These are phyloP conservation scores for Drosophila punjabiensis DNA, from an alignment of 1,140 invertebrate genomes.

Conservation along the genomic window DNA sequence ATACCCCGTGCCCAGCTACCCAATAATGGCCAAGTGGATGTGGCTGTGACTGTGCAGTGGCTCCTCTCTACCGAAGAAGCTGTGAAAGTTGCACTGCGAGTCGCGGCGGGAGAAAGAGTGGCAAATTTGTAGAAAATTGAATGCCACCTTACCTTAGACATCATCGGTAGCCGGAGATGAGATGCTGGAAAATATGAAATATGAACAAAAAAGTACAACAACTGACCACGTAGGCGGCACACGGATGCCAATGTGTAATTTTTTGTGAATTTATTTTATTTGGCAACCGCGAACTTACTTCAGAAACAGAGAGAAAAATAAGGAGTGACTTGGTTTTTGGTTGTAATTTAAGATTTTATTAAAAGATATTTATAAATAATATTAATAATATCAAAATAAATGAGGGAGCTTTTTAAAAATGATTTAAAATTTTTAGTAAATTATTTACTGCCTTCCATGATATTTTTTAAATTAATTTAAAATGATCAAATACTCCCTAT, in stretches of 20 bases:
- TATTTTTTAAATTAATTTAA: background rate
- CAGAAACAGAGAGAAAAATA: background rate
- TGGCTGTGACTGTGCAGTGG: background rate
- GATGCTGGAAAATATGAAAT: conserved; percentile 12
- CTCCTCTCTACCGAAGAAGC: conserved; percentile 56
- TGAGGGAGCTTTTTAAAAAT: background rate
- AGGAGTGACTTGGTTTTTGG: background rate
- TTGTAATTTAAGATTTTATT: background rate
- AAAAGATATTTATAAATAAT: background rate
- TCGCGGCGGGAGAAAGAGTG: conserved; percentile 58
- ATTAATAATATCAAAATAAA: too few species aligned
- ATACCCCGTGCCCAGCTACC: conserved; percentile 55
- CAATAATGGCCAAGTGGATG: conserved; percentile 40
- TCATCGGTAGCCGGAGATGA: conserved; percentile 39
- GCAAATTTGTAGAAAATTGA: conserved; percentile 67
- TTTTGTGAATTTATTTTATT: conserved; percentile 66
- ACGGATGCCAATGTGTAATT: conserved; percentile 66
- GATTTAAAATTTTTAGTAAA: background rate
- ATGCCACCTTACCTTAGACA: conserved; percentile 55
- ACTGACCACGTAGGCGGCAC: conserved; percentile 67
- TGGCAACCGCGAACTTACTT: conserved; percentile 22
- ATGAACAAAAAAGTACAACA: conserved; percentile 1
- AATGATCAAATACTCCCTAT: background rate
- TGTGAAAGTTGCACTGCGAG: conserved; percentile 61
- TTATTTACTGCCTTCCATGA: too few species aligned